Evolutionary conservation across 2,888 invertebrate species (phyloP).

Genomic region (Orthosia gothica): DNA sequence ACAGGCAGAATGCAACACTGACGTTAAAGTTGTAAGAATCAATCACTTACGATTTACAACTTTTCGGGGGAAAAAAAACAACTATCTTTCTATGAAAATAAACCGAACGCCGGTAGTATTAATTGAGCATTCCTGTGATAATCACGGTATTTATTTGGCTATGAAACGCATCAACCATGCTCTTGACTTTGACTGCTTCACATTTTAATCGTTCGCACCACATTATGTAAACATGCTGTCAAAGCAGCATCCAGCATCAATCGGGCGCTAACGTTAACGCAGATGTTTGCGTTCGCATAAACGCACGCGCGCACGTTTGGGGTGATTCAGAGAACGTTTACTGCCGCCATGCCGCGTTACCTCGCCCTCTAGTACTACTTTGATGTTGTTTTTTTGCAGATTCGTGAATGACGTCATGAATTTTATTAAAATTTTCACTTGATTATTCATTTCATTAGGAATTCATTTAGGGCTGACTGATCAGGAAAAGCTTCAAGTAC

Average conservation of each 20-base stretch:
- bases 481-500: no score
- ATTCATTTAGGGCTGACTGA: background rate
- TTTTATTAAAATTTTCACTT: background rate
- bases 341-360: slow-evolving; percentile 32
- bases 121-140: slow-evolving; percentile 30
- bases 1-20: background rate
- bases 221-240: slow-evolving; percentile 82
- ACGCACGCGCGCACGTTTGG: slow-evolving; percentile 67
- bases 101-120: slow-evolving; percentile 7
- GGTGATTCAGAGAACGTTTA: slow-evolving; percentile 76
- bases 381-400: slow-evolving; percentile 67
- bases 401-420: slow-evolving; percentile 30
- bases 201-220: slow-evolving; percentile 71
- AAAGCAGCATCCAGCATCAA: slow-evolving; percentile 81
- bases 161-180: slow-evolving; percentile 33
- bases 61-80: slow-evolving; percentile 22
- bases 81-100: slow-evolving; percentile 10
- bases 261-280: slow-evolving; percentile 73
- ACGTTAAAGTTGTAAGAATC: slow-evolving; percentile 32
- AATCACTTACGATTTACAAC: slow-evolving; percentile 41
- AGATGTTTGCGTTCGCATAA: slow-evolving; percentile 76
- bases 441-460: slow-evolving; percentile 6
- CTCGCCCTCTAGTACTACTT: slow-evolving; percentile 72
- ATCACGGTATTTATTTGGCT: slow-evolving; percentile 45
- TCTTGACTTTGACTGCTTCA: slow-evolving; percentile 69